Percentiles rank a stretch among this genome's conserved stretches.
These are phyloP conservation scores for Brachypodius melanocephalos DNA, from an alignment of 2,113 vertebrate genomes.

Conservation along the genomic window DNA sequence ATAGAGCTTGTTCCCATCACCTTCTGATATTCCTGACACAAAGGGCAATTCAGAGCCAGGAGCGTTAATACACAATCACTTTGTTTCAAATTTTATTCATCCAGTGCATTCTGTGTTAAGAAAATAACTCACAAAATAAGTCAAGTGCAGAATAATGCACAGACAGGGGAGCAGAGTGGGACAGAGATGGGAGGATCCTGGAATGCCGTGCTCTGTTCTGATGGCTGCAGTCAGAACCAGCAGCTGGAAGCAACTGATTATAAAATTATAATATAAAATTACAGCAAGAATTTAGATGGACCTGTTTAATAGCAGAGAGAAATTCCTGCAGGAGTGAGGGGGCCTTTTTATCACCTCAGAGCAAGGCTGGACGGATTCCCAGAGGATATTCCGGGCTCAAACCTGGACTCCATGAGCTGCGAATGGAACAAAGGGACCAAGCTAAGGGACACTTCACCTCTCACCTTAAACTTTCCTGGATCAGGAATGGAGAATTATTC, in stretches of 20 bases:
- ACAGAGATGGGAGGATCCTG: background rate
- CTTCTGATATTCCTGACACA: background rate
- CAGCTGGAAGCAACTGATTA: background rate
- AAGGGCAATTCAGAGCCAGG: background rate
- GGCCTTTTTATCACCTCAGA: background rate
- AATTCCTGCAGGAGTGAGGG: background rate
- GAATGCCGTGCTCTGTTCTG: background rate
- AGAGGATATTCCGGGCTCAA: background rate
- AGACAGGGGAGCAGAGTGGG: background rate
- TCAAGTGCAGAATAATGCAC: background rate
- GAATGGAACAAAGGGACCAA: background rate
- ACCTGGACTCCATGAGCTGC: background rate
- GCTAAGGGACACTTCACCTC: background rate
- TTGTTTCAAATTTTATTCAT: background rate
- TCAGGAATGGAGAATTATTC: background rate
- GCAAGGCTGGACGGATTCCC: background rate
- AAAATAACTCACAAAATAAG: background rate
- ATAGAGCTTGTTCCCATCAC: background rate
- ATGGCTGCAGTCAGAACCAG: background rate
- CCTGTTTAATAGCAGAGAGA: background rate
- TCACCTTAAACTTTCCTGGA: background rate
- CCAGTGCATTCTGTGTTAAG: background rate
- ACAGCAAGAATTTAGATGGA: background rate
- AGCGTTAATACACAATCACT: background rate
- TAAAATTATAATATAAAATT: background rate